A percentile compares a stretch with the other conserved stretches of the same genome.
phyloP scores from a whole-genome alignment of 2,888 invertebrate species.

The Unio pictorum region DNA sequence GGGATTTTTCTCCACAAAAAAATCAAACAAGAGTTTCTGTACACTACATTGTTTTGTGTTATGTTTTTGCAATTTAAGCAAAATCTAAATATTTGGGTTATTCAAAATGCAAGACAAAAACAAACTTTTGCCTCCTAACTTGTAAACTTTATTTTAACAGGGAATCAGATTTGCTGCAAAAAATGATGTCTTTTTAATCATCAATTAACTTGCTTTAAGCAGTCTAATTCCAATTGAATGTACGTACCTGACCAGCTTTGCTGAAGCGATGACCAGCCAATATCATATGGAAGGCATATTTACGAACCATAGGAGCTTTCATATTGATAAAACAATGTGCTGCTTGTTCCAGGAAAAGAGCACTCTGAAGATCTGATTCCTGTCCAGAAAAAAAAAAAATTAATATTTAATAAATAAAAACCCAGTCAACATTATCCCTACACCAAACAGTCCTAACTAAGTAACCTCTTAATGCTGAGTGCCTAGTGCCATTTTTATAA shows the following conservation, averaged over 20 bases:
- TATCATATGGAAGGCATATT: slow-evolving; percentile 97
- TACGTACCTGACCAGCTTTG: slow-evolving; percentile 84
- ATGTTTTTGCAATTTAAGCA: not conserved
- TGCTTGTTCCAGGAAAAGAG: slow-evolving; percentile 94
- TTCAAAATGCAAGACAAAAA: no score
- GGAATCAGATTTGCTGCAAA: no score
- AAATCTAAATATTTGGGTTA: not conserved
- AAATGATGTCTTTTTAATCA: not conserved
- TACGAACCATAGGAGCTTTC: slow-evolving; percentile 83
- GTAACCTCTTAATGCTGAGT: no score
- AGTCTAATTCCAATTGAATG: not conserved
- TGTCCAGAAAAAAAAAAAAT: slow-evolving; percentile 36
- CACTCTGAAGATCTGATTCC: slow-evolving; percentile 96
- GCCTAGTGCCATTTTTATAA: no score
- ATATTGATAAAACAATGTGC: slow-evolving; percentile 89
- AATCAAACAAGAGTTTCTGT: no score
- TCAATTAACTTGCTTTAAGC: not conserved
- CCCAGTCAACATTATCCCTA: no score
- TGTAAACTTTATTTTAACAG: no score
- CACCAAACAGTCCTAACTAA: no score
- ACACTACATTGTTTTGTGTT: not conserved
- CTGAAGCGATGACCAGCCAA: slow-evolving; percentile 95
- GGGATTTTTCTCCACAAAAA: no score
- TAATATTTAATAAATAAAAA: no score
- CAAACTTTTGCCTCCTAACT: no score